These are phyloP conservation scores for Pterocles orientalis DNA, from an alignment of 2,113 vertebrate species.

Conservation along the genomic window DNA sequence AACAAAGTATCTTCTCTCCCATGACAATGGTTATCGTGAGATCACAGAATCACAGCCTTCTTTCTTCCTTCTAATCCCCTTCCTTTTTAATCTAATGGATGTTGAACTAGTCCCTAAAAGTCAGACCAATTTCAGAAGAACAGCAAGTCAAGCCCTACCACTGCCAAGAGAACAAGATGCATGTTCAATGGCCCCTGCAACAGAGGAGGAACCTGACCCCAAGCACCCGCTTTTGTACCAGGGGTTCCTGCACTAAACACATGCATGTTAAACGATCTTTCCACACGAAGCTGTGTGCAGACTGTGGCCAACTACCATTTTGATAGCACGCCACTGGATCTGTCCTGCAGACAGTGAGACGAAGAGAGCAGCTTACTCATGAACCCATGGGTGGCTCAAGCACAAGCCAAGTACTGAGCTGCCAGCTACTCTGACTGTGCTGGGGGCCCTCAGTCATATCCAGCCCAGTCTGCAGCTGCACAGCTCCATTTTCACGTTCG, in stretches of 20 bases:
- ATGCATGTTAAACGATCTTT: background rate
- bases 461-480: background rate
- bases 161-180: background rate
- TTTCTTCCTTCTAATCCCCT: background rate
- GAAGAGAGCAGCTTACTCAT: background rate
- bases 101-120: background rate
- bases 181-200: accelerated
- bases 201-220: background rate
- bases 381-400: background rate
- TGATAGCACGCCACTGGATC: background rate
- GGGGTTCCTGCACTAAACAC: background rate
- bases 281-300: background rate
- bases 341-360: background rate
- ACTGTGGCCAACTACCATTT: background rate
- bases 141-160: background rate
- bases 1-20: background rate
- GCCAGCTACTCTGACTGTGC: background rate
- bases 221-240: background rate
- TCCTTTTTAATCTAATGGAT: background rate
- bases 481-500: background rate
- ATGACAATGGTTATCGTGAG: background rate
- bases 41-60: background rate
- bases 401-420: background rate
- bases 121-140: background rate
- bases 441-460: background rate